Evolutionary conservation across 2,888 invertebrate genomes (phyloP).

Genomic region (Hecatera dysodea): DNA sequence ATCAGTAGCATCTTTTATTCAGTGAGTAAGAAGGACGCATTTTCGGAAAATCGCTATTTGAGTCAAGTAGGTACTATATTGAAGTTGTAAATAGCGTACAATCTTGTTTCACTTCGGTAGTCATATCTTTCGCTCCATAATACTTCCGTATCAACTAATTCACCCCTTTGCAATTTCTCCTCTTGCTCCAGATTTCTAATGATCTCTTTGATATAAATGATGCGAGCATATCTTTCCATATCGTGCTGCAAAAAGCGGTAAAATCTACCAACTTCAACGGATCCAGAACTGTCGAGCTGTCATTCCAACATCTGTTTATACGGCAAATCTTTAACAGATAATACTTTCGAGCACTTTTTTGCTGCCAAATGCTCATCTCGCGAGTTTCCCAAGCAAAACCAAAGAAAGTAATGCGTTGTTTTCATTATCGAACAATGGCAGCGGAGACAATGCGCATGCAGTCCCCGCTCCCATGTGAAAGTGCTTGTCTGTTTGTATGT

Average conservation of each 20-base stretch:
- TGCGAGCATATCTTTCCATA: conserved; percentile 6
- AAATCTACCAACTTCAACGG: conserved; percentile 14
- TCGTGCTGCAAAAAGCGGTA: conserved; percentile 11
- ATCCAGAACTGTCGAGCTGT: conserved; percentile 37
- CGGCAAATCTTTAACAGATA: conserved; percentile 37
- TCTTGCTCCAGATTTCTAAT: conserved; percentile 27
- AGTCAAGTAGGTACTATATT: neutral
- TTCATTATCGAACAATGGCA: conserved; percentile 71
- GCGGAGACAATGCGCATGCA: conserved; percentile 69
- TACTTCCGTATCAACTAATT: neutral
- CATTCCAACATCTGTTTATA: conserved; percentile 42
- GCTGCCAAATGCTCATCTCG: conserved; percentile 57
- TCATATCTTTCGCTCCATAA: neutral
- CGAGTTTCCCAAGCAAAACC: conserved; percentile 72
- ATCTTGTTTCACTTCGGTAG: neutral
- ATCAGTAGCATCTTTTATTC: neutral
- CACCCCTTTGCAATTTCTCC: conserved; percentile 7
- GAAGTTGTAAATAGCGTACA: neutral
- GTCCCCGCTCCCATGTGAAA: conserved; percentile 79
- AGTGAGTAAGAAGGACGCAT: neutral
- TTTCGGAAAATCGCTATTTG: neutral
- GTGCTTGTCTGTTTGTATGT: conserved; percentile 74
- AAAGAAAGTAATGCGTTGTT: conserved; percentile 75
- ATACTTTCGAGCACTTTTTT: conserved; percentile 62
- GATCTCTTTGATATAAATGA: conserved; percentile 19